Base-by-base conservation (phyloP, 2,113 vertebrate genomes). In the Morone chrysops region DNA sequence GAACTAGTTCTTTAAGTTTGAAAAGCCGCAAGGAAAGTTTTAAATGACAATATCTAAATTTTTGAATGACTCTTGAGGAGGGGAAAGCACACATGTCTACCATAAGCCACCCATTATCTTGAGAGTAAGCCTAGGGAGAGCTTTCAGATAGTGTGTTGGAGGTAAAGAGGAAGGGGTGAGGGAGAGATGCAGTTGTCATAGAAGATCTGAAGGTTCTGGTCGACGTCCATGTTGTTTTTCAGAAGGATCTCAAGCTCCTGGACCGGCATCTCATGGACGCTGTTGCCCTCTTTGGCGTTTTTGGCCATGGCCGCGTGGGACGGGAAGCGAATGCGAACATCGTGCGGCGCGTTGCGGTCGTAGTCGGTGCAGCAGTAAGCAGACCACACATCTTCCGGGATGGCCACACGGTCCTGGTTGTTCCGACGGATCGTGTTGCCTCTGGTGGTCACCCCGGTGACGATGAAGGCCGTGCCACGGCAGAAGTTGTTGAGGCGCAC, bases 291-390 rank as follows among this genome's bases (percentile, higher is more conserved):
- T 65, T 92, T 91, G 76, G 92, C 78, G 3, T 94, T 95, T 60
- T 94, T 95, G 79, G 90, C 90, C 70, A 90, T 41, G 57, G 71
- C 90, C 2, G 43, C 93, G 20, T 83, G 75, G 54, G 88, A 85
- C 2, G 94, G 94, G 87, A 95, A 94, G 66, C 80, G 90, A 54
- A 93, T 77, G 43, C 93, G 92, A 9, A 94, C 82, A 0, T 87
- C 48, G 3, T 94, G 92, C 1, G 95, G 93, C 0, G 93, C 50
- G 6, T 95, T 95, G 38, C 89, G 90, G 85, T 95, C 94, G 3
- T 92, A 95, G 4, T 94, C 92, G 0, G 90, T 93, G 91, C 94
- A 95, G 91, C 94, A 95, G 87, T 95, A 95, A 0, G 95, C 93
- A 0, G 94, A 94, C 94, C 93, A 95, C 73, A 94, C 54, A 2